These are phyloP conservation scores for Ormia ochracea DNA, from an alignment of 2,888 invertebrate species.

Conservation along the genomic window DNA sequence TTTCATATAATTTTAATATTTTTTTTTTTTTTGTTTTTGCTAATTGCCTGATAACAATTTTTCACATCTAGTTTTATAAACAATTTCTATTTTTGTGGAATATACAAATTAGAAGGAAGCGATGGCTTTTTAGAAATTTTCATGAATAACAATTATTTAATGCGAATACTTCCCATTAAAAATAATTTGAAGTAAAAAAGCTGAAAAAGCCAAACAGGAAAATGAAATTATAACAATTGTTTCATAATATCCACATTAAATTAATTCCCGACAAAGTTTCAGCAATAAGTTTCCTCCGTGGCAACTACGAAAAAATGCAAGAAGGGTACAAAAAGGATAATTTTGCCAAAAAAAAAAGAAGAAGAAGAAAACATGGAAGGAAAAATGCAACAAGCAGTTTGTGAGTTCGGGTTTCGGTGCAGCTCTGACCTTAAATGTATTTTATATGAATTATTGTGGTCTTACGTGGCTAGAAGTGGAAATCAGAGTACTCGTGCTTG, in stretches of 20 bases:
- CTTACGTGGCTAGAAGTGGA: constrained; percentile 37
- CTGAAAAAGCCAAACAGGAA: constrained; percentile 1
- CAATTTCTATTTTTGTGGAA: no score
- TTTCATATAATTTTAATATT: no score
- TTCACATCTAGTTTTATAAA: no score
- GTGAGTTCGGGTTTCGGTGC: neutral
- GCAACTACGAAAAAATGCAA: constrained; percentile 36
- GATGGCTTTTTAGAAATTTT: no score
- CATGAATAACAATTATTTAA: no score
- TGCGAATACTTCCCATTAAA: neutral
- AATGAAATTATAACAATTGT: constrained; percentile 41
- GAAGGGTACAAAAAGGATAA: neutral
- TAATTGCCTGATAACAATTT: no score
- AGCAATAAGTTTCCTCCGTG: constrained; percentile 47
- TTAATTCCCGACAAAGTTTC: constrained; percentile 51
- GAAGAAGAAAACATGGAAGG: no score
- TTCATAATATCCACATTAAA: constrained; percentile 47
- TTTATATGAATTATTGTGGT: constrained; percentile 46
- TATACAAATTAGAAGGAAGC: no score
- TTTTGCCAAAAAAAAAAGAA: neutral
- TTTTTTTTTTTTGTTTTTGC: no score
- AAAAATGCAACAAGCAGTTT: constrained; percentile 12
- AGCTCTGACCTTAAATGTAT: constrained; percentile 46
- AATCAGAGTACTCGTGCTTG: no score
- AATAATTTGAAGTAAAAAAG: neutral